Evolutionary conservation across 1,140 invertebrate genomes (phyloP).

Genomic region (Micrasema longulum): DNA sequence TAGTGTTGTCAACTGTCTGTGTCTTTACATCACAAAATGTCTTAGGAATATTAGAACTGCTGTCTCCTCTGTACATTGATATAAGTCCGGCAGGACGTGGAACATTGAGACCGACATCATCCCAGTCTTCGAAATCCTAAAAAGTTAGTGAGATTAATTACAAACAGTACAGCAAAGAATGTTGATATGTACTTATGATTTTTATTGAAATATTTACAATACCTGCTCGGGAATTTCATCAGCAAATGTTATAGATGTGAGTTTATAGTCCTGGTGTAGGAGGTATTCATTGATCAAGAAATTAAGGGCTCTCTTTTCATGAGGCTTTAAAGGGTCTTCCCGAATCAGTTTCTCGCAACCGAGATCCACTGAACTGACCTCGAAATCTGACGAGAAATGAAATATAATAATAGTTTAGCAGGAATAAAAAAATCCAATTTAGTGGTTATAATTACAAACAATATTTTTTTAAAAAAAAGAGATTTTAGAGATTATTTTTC

Average conservation of each 20-base stretch:
- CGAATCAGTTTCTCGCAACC: slow-evolving; percentile 55
- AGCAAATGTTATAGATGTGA: slow-evolving; percentile 91
- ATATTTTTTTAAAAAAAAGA: too few relatives aligned
- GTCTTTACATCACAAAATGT: slow-evolving; percentile 57
- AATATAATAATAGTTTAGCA: neutral
- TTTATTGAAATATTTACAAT: slow-evolving; percentile 12
- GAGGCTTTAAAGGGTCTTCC: slow-evolving; percentile 78
- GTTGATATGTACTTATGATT: slow-evolving; percentile 20
- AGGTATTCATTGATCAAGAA: slow-evolving; percentile 92
- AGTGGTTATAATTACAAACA: too few relatives aligned
- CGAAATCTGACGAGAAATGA: slow-evolving; percentile 56
- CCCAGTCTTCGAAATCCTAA: slow-evolving; percentile 95
- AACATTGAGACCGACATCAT: slow-evolving; percentile 91
- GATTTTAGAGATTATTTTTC: too few relatives aligned
- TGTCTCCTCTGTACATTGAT: slow-evolving; percentile 80
- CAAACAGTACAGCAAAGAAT: too few relatives aligned
- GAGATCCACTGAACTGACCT: slow-evolving; percentile 40
- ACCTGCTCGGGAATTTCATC: slow-evolving; percentile 93
- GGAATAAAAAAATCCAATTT: too few relatives aligned
- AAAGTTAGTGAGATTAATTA: neutral
- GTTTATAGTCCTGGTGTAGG: slow-evolving; percentile 83
- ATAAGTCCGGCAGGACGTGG: slow-evolving; percentile 83
- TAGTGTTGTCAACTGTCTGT: slow-evolving; percentile 63
- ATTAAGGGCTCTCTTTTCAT: slow-evolving; percentile 88
- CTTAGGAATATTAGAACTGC: slow-evolving; percentile 24